Percentiles rank a stretch among this genome's conserved stretches.
These are phyloP conservation scores for Colletes latitarsis DNA, from an alignment of 1,140 invertebrate genomes.

Conservation along the genomic window DNA sequence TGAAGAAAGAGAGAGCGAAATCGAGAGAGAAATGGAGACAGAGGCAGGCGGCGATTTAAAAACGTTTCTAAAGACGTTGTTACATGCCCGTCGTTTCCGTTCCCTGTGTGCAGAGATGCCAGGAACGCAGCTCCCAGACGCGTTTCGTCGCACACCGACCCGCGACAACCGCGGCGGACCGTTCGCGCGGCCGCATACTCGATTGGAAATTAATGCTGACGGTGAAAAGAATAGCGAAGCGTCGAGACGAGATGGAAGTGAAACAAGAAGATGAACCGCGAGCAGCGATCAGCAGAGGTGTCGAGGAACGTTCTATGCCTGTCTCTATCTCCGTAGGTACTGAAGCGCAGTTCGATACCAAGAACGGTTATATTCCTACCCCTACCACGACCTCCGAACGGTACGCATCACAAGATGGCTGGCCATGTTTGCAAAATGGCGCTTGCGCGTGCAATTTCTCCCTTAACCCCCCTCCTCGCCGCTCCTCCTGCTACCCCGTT, in stretches of 20 bases:
- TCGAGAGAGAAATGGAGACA: not conserved
- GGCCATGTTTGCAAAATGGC: constrained; percentile 72
- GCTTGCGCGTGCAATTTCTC: constrained; percentile 68
- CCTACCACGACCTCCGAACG: constrained; percentile 55
- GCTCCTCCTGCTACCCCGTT: constrained; percentile 37
- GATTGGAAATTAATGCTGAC: no score
- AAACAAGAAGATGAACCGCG: constrained; percentile 31
- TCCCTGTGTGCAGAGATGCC: not conserved
- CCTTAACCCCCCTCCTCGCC: constrained; percentile 23
- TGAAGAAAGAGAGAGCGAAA: no score
- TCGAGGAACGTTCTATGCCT: constrained; percentile 53
- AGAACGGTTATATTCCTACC: constrained; percentile 76
- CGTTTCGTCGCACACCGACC: constrained; percentile 23
- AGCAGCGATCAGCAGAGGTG: constrained; percentile 19
- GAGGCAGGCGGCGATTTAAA: not conserved
- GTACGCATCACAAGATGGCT: constrained; percentile 73
- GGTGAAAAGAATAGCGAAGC: not conserved
- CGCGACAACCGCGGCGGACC: constrained; percentile 10
- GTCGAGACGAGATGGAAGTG: not conserved
- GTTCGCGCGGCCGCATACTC: constrained; percentile 8
- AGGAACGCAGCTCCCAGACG: not conserved
- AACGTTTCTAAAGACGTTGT: not conserved
- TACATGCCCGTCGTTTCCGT: not conserved
- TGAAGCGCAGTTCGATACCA: constrained; percentile 76
- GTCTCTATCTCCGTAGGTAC: constrained; percentile 67